Evolutionary conservation across 1,140 invertebrate genomes (phyloP).

Genomic region (Agrilus planipennis): DNA sequence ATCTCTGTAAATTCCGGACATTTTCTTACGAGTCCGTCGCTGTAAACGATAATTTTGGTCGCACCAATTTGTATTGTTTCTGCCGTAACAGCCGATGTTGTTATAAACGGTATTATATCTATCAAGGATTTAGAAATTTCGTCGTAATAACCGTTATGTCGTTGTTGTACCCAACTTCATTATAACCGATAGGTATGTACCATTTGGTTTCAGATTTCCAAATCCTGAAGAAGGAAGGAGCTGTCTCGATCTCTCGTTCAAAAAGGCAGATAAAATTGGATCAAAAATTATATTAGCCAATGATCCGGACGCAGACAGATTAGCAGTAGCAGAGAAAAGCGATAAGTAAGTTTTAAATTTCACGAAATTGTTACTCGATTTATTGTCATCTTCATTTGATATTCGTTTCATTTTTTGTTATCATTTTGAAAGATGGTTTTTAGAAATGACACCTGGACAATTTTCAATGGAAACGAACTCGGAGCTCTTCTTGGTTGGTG

Average conservation of each 20-base stretch:
- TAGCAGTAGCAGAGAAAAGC: conserved; percentile 80
- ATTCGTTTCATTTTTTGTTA: conserved; percentile 5
- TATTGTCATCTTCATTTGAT: conserved; percentile 3
- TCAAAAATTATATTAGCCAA: conserved; percentile 83
- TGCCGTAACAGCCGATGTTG: too few species aligned
- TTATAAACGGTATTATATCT: too few species aligned
- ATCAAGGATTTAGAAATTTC: too few species aligned
- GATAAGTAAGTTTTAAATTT: conserved; percentile 30
- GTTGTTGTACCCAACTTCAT: too few species aligned
- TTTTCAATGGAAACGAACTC: conserved; percentile 94
- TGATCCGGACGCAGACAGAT: conserved; percentile 96
- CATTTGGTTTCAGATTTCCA: conserved; percentile 54
- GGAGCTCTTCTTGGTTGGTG: conserved; percentile 95
- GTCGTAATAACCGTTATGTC: too few species aligned
- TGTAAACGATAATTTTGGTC: too few species aligned
- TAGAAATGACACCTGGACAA: conserved; percentile 66
- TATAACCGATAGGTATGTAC: too few species aligned
- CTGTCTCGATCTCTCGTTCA: conserved; percentile 74
- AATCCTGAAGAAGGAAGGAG: conserved; percentile 96
- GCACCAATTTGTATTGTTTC: too few species aligned
- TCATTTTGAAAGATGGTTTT: too few species aligned
- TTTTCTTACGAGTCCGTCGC: too few species aligned
- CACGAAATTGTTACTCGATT: background rate
- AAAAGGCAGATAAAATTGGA: conserved; percentile 61
- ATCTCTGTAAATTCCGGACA: too few species aligned